phyloP scores from a whole-genome alignment of 2,888 invertebrate species.

The Stenoptilia bipunctidactyla region DNA sequence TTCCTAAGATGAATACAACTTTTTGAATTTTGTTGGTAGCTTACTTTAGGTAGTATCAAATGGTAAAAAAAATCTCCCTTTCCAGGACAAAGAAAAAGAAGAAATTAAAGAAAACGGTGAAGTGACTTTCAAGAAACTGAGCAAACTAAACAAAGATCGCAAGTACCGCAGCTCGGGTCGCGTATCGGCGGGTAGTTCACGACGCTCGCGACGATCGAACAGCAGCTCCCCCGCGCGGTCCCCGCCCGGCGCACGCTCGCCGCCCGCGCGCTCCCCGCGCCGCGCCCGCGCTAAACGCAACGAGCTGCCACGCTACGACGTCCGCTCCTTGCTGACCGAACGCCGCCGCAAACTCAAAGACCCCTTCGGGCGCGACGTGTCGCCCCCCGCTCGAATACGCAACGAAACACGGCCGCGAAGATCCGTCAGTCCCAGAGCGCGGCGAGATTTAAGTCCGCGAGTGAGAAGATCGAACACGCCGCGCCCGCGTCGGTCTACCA shows the following conservation, averaged over 20 bases:
- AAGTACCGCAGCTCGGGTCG: conserved; percentile 83
- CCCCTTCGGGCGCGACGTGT: conserved; percentile 82
- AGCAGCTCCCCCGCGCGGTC: conserved; percentile 10
- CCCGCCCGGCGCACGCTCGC: conserved; percentile 60
- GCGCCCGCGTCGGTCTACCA: conserved; percentile 2
- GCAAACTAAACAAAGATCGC: conserved; percentile 81
- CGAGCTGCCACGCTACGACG: conserved; percentile 87
- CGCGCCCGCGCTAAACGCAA: too few relatives aligned
- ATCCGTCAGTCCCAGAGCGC: conserved; percentile 12
- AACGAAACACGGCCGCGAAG: conserved; percentile 17
- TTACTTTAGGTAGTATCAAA: too few relatives aligned
- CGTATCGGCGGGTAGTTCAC: conserved; percentile 37
- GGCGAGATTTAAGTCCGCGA: not conserved
- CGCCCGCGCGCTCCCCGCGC: conserved; percentile 78
- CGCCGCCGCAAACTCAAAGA: conserved; percentile 77
- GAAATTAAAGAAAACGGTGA: conserved; percentile 63
- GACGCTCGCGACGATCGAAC: conserved; percentile 12
- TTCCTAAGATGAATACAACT: too few relatives aligned
- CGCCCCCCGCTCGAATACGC: conserved; percentile 40
- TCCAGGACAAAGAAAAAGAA: conserved; percentile 20
- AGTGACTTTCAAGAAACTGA: conserved; percentile 82
- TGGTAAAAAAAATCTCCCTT: too few relatives aligned
- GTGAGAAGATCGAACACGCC: not conserved
- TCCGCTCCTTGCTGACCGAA: conserved; percentile 81
- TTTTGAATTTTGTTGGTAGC: too few relatives aligned